A percentile compares a stretch with the other conserved stretches of the same genome.
Conservation (phyloP, 2,797 vertebrate species). For the Lagocephalus sceleratus region DNA sequence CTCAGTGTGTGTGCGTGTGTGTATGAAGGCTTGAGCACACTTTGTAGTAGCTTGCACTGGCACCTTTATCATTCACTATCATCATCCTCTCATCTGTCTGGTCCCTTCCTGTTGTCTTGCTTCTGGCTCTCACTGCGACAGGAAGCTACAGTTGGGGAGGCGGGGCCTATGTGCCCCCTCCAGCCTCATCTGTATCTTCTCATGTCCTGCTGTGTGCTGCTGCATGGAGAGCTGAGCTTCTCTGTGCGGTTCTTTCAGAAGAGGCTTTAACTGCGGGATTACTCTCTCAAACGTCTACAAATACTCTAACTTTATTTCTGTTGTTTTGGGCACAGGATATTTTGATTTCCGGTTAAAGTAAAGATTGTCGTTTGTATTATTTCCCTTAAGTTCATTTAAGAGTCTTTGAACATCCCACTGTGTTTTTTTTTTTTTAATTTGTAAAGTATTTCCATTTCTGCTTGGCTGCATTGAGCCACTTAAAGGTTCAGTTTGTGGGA, state of each 20-base stretch:
- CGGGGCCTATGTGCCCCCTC: slow-evolving; percentile 18
- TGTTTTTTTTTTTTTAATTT: too few relatives aligned
- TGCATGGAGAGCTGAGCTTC: slow-evolving; percentile 44
- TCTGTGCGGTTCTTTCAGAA: background rate
- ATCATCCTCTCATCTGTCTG: slow-evolving; percentile 60
- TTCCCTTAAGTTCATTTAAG: too few relatives aligned
- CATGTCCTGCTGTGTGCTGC: slow-evolving; percentile 43
- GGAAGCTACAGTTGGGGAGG: slow-evolving; percentile 52
- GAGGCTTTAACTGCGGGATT: background rate
- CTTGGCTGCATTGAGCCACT: too few relatives aligned
- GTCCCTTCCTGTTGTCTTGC: slow-evolving; percentile 41
- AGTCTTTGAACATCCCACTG: too few relatives aligned
- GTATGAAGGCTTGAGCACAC: slow-evolving; percentile 42
- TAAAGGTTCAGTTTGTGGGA: too few relatives aligned
- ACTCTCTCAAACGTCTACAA: background rate
- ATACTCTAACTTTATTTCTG: background rate
- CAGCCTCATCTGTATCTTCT: slow-evolving; percentile 61
- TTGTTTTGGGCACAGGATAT: background rate
- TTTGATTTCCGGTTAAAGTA: too few relatives aligned
- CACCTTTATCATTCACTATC: slow-evolving; percentile 62
- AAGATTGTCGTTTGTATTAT: too few relatives aligned
- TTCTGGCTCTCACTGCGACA: slow-evolving; percentile 4
- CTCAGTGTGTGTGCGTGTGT: slow-evolving; percentile 38
- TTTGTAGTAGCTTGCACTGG: slow-evolving; percentile 67
- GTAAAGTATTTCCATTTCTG: too few relatives aligned